Conservation (phyloP, 2,888 invertebrate species). For the Toxonevra muliebris region DNA sequence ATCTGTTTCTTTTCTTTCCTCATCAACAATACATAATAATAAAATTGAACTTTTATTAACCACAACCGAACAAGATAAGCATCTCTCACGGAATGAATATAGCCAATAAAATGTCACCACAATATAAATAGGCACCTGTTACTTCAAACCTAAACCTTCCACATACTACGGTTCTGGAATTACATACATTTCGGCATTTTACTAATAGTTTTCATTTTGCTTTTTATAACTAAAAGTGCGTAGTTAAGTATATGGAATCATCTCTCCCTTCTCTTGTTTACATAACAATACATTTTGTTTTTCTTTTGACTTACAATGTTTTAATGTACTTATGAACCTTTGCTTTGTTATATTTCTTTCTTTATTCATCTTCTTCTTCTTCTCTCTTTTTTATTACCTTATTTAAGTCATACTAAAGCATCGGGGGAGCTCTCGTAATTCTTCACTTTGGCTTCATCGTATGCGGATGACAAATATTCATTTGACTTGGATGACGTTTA, state of each 20-base stretch:
- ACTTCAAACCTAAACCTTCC: too few species aligned
- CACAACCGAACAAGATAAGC: conserved; percentile 21
- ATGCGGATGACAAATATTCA: too few species aligned
- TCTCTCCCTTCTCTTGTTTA: too few species aligned
- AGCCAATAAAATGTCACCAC: too few species aligned
- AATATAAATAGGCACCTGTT: conserved; percentile 15
- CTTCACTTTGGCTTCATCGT: neutral
- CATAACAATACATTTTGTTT: conserved; percentile 9
- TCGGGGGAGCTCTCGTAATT: conserved; percentile 25
- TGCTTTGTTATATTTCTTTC: neutral
- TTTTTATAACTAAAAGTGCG: too few species aligned
- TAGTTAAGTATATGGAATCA: too few species aligned
- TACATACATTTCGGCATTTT: neutral
- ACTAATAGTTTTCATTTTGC: too few species aligned
- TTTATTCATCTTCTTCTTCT: neutral
- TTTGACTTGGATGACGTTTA: too few species aligned
- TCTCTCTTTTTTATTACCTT: conserved; percentile 19
- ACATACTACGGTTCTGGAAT: neutral
- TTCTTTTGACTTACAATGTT: neutral
- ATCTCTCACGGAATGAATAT: conserved; percentile 4
- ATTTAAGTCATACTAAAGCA: conserved; percentile 17
- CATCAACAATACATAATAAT: conserved; percentile 19
- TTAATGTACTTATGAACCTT: neutral
- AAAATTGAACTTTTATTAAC: conserved; percentile 29
- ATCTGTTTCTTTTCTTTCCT: conserved; percentile 5